phyloP scores from a whole-genome alignment of 2,113 vertebrate genomes.

The Brachyhypopomus occidentalis region DNA sequence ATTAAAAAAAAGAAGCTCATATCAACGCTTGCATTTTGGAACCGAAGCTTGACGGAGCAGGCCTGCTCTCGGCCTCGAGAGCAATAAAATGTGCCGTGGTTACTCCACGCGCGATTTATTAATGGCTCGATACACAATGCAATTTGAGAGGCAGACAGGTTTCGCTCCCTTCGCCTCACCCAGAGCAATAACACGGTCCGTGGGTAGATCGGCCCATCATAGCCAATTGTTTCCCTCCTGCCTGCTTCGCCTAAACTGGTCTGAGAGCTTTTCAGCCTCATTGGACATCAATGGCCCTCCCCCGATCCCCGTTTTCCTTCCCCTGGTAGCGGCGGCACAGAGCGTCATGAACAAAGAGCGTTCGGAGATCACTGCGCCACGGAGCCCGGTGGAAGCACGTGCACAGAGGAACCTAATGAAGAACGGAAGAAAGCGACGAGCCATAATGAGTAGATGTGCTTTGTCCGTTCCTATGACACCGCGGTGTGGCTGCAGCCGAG shows the following conservation, averaged over 20 bases:
- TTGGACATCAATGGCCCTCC: slow-evolving; percentile 56
- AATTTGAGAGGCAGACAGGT: slow-evolving; percentile 42
- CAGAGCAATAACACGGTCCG: slow-evolving; percentile 50
- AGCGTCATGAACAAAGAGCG: slow-evolving; percentile 32
- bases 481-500: neutral
- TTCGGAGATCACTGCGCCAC: too few relatives aligned
- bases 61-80: slow-evolving; percentile 27
- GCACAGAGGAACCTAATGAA: neutral
- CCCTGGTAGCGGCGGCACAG: slow-evolving; percentile 24
- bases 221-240: slow-evolving; percentile 55
- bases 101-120: slow-evolving; percentile 35
- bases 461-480: neutral
- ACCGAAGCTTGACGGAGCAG: slow-evolving; percentile 16
- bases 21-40: neutral
- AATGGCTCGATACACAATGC: slow-evolving; percentile 48
- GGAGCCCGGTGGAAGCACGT: neutral
- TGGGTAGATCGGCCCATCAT: slow-evolving; percentile 50
- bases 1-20: neutral
- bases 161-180: slow-evolving; percentile 34
- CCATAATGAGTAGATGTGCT: neutral
- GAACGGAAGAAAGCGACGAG: neutral
- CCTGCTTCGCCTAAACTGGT: slow-evolving; percentile 49
- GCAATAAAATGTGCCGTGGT: slow-evolving; percentile 39
- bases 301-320: slow-evolving; percentile 48
- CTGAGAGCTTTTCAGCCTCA: slow-evolving; percentile 58